Base-by-base conservation (phyloP, 2,113 vertebrate species). In the Lucifuga dentata region DNA sequence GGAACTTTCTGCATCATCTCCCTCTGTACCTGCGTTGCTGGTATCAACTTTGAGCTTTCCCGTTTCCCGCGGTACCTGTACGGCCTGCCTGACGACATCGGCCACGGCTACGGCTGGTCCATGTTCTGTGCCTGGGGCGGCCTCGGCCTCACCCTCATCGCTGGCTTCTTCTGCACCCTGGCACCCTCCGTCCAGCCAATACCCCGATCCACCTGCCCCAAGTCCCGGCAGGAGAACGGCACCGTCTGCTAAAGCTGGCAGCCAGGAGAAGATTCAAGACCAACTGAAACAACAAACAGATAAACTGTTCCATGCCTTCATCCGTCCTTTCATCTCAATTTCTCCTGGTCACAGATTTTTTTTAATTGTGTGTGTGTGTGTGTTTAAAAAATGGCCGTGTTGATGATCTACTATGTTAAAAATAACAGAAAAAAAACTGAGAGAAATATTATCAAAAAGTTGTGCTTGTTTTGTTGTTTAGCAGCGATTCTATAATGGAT, bases 71-170 rank as follows among this genome's bases (percentile, higher is more conserved):
- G 95, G 53, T 94, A 97, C 91, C 90, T 98, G 87, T 98, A 96
- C 0, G 94, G 96, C 87, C 95, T 98, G 41, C 96, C 96, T 0
- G 97, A 98, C 1, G 97, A 98, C 92, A 96, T 98, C 86, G 96
- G 96, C 90, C 97, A 98, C 0, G 97, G 97, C 84, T 98, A 98
- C 10, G 97, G 97, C 88, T 98, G 96, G 97, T 98, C 97, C 78
- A 98, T 98, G 97, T 98, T 98, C 93, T 98, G 96, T 85, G 97
- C 97, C 0, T 99, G 97, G 97, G 97, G 97, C 2, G 97, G 97
- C 73, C 93, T 98, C 55, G 97, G 97, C 77, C 95, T 98, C 86
- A 97, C 96, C 1, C 95, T 99, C 13, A 98, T 98, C 80, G 95
- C 97, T 17, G 96, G 96, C 61, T 98, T 98, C 95, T 98, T 99